phyloP scores from a whole-genome alignment of 2,888 invertebrate genomes.

The Neoaliturus tenellus region DNA sequence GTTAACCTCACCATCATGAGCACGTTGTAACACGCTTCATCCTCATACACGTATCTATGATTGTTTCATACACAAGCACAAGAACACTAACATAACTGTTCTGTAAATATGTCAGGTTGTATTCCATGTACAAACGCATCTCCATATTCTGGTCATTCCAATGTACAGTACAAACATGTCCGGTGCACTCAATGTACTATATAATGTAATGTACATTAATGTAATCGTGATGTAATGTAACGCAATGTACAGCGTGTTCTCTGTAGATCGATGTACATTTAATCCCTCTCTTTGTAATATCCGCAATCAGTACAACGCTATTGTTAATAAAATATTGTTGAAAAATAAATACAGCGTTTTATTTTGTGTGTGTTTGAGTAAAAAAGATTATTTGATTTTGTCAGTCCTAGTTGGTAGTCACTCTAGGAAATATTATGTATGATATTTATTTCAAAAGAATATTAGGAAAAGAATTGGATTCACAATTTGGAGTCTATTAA shows the following conservation, averaged over 20 bases:
- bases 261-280: conserved; percentile 23
- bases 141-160: conserved; percentile 53
- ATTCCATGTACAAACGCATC: conserved; percentile 24
- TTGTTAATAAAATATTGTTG: conserved; percentile 37
- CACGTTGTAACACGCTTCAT: not conserved
- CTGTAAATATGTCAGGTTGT: not conserved
- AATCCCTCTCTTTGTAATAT: conserved; percentile 13
- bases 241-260: conserved; percentile 3
- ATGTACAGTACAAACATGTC: conserved; percentile 30
- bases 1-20: not conserved
- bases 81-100: not conserved
- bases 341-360: no score
- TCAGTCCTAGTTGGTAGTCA: no score
- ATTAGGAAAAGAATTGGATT: no score
- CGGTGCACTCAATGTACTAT: not conserved
- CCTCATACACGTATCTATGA: not conserved
- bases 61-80: not conserved
- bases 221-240: not conserved
- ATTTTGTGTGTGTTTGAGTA: no score
- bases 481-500: no score
- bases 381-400: no score
- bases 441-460: no score
- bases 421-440: no score
- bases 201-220: not conserved
- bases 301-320: not conserved